Percentiles rank a stretch among this genome's conserved stretches.
Evolutionary conservation across 2,113 vertebrate genomes (phyloP).

Genomic region (Leucoraja erinaceus): DNA sequence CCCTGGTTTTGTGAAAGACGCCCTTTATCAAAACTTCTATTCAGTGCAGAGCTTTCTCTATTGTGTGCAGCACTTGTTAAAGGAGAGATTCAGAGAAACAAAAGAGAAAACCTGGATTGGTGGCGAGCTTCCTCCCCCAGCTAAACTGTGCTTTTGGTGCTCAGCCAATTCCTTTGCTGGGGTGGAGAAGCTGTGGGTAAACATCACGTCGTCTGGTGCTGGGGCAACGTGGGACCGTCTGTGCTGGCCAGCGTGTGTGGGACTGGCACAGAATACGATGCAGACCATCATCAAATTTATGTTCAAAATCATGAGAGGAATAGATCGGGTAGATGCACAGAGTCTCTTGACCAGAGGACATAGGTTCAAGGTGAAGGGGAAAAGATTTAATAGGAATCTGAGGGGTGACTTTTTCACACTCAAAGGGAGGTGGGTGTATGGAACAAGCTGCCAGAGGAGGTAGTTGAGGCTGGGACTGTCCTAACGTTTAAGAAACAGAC

Average conservation of each 20-base stretch:
- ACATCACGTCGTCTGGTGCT: not conserved
- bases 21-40: not conserved
- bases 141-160: not conserved
- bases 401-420: too few relatives aligned
- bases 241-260: not conserved
- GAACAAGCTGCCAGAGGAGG: too few relatives aligned
- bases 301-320: too few relatives aligned
- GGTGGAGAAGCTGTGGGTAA: conserved; percentile 15
- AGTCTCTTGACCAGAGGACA: too few relatives aligned
- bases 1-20: too few relatives aligned
- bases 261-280: not conserved
- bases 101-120: conserved; percentile 8
- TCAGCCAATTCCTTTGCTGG: not conserved
- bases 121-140: not conserved
- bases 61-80: conserved; percentile 7
- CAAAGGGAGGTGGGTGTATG: too few relatives aligned
- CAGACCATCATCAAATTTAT: not conserved
- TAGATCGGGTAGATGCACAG: too few relatives aligned
- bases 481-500: too few relatives aligned
- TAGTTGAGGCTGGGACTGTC: too few relatives aligned
- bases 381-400: too few relatives aligned
- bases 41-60: not conserved
- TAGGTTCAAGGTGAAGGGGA: too few relatives aligned
- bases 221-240: not conserved
- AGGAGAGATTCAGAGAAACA: conserved; percentile 1